Conservation (phyloP, 2,797 vertebrate species). For the Macropus fuliginosus region DNA sequence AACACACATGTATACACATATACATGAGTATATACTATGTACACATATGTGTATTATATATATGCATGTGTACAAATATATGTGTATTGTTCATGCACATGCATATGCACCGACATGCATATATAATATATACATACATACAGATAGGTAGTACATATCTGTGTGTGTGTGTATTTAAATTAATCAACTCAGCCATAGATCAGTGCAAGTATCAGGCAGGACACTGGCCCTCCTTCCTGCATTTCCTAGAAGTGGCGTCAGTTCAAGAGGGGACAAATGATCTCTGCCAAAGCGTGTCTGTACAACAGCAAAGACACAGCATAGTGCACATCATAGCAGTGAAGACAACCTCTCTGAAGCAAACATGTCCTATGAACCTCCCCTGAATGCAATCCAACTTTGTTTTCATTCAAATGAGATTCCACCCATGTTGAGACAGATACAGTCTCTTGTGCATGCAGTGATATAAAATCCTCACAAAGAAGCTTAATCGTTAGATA, state of each 20-base stretch:
- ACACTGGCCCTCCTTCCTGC: neutral
- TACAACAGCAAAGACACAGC: neutral
- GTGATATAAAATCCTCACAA: neutral
- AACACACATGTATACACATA: no score
- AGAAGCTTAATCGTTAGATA: neutral
- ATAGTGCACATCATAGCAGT: neutral
- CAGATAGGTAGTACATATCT: no score
- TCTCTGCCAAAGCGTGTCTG: neutral
- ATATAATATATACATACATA: neutral
- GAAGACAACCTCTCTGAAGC: neutral
- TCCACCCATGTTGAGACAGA: neutral
- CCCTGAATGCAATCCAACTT: neutral
- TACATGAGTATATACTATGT: no score
- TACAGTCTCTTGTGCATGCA: neutral
- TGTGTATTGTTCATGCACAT: no score
- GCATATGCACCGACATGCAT: no score
- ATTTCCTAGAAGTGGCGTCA: neutral
- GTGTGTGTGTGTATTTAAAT: neutral
- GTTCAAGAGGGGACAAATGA: neutral
- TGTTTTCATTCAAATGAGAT: neutral
- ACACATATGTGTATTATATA: no score
- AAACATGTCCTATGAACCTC: neutral
- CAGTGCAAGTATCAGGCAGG: neutral
- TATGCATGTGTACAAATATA: no score
- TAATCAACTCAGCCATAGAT: neutral